Conservation (phyloP, 1,140 invertebrate genomes). For the Bombus sylvicola region DNA sequence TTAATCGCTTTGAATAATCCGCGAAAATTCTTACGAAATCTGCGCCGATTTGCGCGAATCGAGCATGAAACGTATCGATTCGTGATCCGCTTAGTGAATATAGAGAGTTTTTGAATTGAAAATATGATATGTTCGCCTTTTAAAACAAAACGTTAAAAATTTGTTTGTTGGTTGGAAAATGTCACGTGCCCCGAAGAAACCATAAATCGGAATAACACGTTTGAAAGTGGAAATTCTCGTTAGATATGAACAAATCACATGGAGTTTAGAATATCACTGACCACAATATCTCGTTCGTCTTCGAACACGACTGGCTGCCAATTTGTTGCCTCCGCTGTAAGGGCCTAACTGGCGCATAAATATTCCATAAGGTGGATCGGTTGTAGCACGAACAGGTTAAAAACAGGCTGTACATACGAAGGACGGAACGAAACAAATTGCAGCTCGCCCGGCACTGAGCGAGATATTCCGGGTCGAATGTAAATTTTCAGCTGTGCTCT, state of each 20-base stretch:
- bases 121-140: not conserved
- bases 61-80: no score
- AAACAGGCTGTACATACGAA: slow-evolving; percentile 43
- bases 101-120: not conserved
- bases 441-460: slow-evolving; percentile 48
- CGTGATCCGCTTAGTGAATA: not conserved
- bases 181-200: not conserved
- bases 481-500: slow-evolving; percentile 64
- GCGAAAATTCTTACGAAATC: not conserved
- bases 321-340: not conserved
- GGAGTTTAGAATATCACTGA: not conserved
- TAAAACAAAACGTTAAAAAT: no score
- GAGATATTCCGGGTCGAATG: slow-evolving; percentile 69
- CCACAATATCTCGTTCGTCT: slow-evolving; percentile 4
- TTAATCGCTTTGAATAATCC: slow-evolving; percentile 16
- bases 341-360: slow-evolving; percentile 23
- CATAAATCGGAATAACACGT: not conserved
- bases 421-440: slow-evolving; percentile 69
- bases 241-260: not conserved
- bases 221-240: not conserved
- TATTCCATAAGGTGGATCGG: slow-evolving; percentile 25
- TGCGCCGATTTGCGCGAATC: no score
- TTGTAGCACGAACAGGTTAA: slow-evolving; percentile 47
- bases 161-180: no score
- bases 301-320: not conserved